Evolutionary conservation across 2,797 vertebrate genomes (phyloP).

Genomic region (Chaunax sp.): DNA sequence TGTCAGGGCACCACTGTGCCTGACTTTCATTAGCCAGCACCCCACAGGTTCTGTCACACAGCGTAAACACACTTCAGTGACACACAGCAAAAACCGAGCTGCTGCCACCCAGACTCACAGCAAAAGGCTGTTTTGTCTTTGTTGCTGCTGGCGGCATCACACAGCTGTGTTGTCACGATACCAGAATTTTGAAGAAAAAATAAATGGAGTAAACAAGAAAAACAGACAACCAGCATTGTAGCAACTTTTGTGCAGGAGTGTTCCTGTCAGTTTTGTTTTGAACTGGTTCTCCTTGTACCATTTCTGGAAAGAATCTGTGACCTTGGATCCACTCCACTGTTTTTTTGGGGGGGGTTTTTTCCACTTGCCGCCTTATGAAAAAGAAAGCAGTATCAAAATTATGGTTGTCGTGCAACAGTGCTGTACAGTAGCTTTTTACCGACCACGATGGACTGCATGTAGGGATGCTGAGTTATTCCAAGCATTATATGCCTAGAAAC

Average conservation of each 20-base stretch:
- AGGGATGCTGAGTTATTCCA: constrained; percentile 4
- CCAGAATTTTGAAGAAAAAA: not conserved
- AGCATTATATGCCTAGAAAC: constrained; percentile 7
- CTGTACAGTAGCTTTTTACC: constrained; percentile 11
- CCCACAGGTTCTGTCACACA: constrained; percentile 68
- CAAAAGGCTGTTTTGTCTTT: constrained; percentile 31
- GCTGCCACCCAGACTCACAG: constrained; percentile 28
- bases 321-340: not conserved
- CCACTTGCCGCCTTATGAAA: constrained; percentile 1
- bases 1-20: constrained; percentile 69
- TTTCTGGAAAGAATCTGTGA: constrained; percentile 10
- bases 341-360: too few species aligned
- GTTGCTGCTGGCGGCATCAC: constrained; percentile 19
- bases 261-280: not conserved
- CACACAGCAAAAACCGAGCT: constrained; percentile 32
- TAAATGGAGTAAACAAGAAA: not conserved
- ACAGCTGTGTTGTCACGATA: constrained; percentile 31
- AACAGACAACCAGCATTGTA: not conserved
- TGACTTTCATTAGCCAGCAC: constrained; percentile 78
- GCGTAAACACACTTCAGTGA: constrained; percentile 58
- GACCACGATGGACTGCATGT: constrained; percentile 5
- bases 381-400: constrained; percentile 3
- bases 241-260: not conserved
- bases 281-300: not conserved
- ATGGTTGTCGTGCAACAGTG: constrained; percentile 6